Evolutionary conservation across 2,113 vertebrate species (phyloP), one percentile per base, ranked within the genome.

Genomic region (Rhineura floridana): DNA sequence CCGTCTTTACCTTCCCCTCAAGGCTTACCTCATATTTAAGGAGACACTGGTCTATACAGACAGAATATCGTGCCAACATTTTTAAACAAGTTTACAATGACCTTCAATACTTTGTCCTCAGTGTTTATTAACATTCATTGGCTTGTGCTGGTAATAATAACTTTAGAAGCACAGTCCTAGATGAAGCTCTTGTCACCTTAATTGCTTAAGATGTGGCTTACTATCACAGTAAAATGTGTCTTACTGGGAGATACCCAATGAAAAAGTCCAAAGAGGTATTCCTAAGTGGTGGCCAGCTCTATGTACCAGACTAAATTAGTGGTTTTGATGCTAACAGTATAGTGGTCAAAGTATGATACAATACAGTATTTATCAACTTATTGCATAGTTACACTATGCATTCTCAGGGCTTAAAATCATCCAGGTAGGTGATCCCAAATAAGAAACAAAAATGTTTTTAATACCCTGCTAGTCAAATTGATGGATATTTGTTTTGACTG

Each of bases 401-500:
- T 81, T 39, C 36, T 81, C 52, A 59, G 39, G 42, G 39, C 3
- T 33, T 44, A 73, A 59, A 6, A 76, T 3, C 17, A 62, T n/a
- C 3, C 1, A 72, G 2, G 6, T 17, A 46, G 4, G 44, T 15
- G 36, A 63, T 0, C 2, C 42, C 33, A 62, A 73, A 10, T 33
- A 72, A 23, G 65, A 80, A 28, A 76, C 33, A 21, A 30, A 78
- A 62, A 75, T 50, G 52, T 10, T 55, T n/a, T 33, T 73, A 73
- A 10, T 6, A 59, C 13, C 13, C 25, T 90, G 65, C 36, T 62
- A 73, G 17, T 2, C 36, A 3, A 1, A 62, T 2, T 90, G 84
- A 90, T 87, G 70, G 59, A 87, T 82, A 89, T 75, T 79, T 92
- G 75, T 85, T 87, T 90, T 90, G 93, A 88, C 86, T 91, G 84